These are phyloP conservation scores for Syrmaticus mikado DNA, from an alignment of 2,113 vertebrate species.

Conservation along the genomic window DNA sequence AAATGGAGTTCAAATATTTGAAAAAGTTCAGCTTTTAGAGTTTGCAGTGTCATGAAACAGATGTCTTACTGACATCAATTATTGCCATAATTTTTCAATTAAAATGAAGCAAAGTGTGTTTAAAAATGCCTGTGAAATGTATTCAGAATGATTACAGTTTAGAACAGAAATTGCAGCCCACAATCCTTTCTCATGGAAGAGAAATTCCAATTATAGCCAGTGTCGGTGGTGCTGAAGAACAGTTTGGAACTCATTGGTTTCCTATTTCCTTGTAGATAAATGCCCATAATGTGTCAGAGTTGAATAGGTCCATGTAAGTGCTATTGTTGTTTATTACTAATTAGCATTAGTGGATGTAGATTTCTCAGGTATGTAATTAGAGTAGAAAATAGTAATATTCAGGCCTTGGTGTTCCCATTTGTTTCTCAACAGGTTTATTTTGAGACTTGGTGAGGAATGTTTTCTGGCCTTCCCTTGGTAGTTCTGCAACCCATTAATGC, in stretches of 20 bases:
- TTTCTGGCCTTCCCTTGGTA: constrained; percentile 31
- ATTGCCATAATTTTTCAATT: not conserved
- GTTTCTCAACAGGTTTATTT: constrained; percentile 44
- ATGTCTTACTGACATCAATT: not conserved
- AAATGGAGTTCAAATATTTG: not conserved
- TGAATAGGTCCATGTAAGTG: constrained; percentile 19
- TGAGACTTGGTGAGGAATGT: constrained; percentile 27
- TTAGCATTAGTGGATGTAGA: constrained; percentile 23
- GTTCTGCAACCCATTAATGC: constrained; percentile 36
- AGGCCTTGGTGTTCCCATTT: constrained; percentile 22
- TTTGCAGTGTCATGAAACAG: not conserved
- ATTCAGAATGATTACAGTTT: not conserved
- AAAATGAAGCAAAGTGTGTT: not conserved
- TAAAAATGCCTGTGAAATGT: not conserved
- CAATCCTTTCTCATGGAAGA: not conserved
- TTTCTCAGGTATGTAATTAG: not conserved
- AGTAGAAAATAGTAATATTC: constrained; percentile 32
- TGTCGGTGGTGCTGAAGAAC: not conserved
- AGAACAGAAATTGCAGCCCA: not conserved
- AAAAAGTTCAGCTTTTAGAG: not conserved
- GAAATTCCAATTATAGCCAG: not conserved
- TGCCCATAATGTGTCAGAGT: not conserved
- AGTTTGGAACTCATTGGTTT: not conserved
- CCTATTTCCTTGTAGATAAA: not conserved
- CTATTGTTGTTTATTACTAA: constrained; percentile 50